phyloP scores from a whole-genome alignment of 2,797 vertebrate species.

The Orientallactaga sibirica region DNA sequence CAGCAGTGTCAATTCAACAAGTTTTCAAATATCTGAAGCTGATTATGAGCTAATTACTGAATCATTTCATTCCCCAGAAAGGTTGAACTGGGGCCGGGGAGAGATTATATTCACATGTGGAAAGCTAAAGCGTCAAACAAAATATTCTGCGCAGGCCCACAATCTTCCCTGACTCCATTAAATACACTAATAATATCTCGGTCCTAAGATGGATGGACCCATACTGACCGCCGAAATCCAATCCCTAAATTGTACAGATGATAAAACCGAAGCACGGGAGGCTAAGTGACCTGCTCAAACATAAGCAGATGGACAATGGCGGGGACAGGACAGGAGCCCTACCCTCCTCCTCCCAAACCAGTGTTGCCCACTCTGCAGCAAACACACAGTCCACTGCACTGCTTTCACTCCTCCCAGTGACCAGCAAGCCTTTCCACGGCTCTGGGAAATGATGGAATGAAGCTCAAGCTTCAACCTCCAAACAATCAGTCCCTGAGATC shows the following conservation, averaged over 20 bases:
- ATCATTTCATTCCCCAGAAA: slow-evolving; percentile 63
- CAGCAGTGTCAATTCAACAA: slow-evolving; percentile 47
- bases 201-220: background rate
- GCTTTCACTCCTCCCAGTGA: background rate
- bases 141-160: background rate
- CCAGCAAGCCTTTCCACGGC: background rate
- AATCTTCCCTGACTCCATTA: slow-evolving; percentile 15
- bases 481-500: slow-evolving; percentile 15
- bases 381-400: background rate
- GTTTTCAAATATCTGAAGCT: slow-evolving; percentile 46
- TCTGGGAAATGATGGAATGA: slow-evolving; percentile 35
- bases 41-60: slow-evolving; percentile 57
- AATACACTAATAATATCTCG: slow-evolving; percentile 18
- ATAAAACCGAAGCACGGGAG: background rate
- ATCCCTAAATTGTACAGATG: slow-evolving; percentile 36
- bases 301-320: background rate
- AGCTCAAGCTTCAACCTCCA: slow-evolving; percentile 13
- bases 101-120: slow-evolving; percentile 26
- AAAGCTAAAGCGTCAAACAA: slow-evolving; percentile 36
- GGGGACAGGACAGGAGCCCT: background rate
- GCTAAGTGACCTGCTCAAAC: background rate
- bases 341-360: background rate
- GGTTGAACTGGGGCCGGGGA: background rate
- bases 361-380: background rate
- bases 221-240: background rate